Conservation (phyloP, 2,888 invertebrate species). For the Thereva unica region DNA sequence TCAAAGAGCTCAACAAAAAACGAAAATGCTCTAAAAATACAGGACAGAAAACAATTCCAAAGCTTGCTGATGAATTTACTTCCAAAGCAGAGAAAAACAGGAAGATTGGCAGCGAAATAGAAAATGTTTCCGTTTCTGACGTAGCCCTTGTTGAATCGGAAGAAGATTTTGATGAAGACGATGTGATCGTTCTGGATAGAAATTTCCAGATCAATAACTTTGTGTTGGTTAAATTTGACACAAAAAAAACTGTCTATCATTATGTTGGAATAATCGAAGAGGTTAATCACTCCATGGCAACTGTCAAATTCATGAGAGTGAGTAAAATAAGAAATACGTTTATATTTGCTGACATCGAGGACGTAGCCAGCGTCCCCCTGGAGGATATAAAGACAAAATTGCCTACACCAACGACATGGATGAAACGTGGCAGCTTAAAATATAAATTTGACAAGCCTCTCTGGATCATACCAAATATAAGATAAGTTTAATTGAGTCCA, state of each 20-base stretch:
- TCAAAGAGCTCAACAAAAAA: conserved; percentile 1
- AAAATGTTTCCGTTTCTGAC: conserved; percentile 11
- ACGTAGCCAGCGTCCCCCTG: too few relatives aligned
- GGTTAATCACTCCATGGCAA: conserved; percentile 43
- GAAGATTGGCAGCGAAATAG: conserved; percentile 18
- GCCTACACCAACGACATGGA: too few relatives aligned
- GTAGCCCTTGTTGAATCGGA: conserved; percentile 13
- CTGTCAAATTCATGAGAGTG: conserved; percentile 44
- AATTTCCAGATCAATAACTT: conserved; percentile 18
- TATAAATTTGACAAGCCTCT: too few relatives aligned
- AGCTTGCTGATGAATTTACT: conserved; percentile 3
- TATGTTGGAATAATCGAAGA: conserved; percentile 43
- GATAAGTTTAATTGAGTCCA: too few relatives aligned
- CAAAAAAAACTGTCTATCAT: conserved; percentile 40
- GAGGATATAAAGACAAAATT: too few relatives aligned
- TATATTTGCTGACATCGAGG: too few relatives aligned
- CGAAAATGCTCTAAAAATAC: conserved; percentile 15
- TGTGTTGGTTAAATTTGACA: conserved; percentile 18
- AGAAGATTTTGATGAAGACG: conserved; percentile 25
- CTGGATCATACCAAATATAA: too few relatives aligned
- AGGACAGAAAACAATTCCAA: conserved; percentile 8
- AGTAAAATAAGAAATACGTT: too few relatives aligned
- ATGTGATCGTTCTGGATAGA: conserved; percentile 21
- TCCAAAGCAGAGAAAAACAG: conserved; percentile 12
- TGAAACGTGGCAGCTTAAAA: too few relatives aligned